These are phyloP conservation scores for Branchellion lobata DNA, from an alignment of 2,888 invertebrate species.

Conservation along the genomic window DNA sequence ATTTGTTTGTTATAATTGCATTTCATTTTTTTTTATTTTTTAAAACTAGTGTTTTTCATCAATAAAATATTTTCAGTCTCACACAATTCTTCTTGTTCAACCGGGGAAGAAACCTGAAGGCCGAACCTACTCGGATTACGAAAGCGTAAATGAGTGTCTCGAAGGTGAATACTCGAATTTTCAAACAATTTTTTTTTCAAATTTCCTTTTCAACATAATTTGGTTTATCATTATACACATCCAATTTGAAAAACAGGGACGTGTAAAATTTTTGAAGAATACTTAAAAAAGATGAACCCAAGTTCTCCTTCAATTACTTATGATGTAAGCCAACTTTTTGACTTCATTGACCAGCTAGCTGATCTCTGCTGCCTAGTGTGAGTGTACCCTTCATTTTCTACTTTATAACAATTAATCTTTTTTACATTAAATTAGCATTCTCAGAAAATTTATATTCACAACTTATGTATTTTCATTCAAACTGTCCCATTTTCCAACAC, in stretches of 20 bases:
- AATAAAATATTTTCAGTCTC: conserved; percentile 62
- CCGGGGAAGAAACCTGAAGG: conserved; percentile 89
- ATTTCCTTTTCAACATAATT: not conserved
- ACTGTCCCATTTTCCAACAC: not conserved
- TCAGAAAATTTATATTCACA: not conserved
- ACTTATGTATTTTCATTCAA: not conserved
- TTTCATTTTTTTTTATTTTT: no score
- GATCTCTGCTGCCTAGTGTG: conserved; percentile 93
- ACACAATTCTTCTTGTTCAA: conserved; percentile 93
- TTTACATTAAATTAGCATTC: not conserved
- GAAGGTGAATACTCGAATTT: conserved; percentile 71
- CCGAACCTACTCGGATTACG: conserved; percentile 95
- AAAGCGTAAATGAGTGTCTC: conserved; percentile 95
- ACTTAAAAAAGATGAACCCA: conserved; percentile 90
- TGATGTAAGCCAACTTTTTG: conserved; percentile 94
- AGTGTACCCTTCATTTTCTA: conserved; percentile 57
- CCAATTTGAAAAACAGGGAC: conserved; percentile 68
- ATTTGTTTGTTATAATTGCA: no score
- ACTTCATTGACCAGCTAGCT: conserved; percentile 92
- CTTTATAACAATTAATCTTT: not conserved
- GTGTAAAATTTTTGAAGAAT: conserved; percentile 98
- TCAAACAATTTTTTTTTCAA: conserved; percentile 15
- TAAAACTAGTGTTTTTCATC: no score
- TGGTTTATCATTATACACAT: not conserved
- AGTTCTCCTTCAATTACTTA: conserved; percentile 95